phyloP scores from a whole-genome alignment of 2,797 vertebrate species.

The Sphenodon punctatus region DNA sequence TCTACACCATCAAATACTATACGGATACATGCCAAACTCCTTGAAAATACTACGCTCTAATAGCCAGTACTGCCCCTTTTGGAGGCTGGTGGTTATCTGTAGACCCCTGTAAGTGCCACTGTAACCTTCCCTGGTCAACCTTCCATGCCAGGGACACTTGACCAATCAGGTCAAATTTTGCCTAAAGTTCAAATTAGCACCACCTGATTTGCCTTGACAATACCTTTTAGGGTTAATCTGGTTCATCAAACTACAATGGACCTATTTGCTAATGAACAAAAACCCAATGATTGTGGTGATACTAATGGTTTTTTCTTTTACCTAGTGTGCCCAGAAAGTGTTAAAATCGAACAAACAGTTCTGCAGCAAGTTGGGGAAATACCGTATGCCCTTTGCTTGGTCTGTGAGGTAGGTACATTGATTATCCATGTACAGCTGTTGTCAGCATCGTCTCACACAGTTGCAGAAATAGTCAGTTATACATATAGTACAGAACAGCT shows the following conservation, averaged over 20 bases:
- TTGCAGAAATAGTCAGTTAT: too few species aligned
- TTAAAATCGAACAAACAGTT: constrained; percentile 96
- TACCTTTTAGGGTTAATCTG: not conserved
- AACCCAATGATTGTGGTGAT: not conserved
- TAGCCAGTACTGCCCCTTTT: not conserved
- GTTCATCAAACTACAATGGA: not conserved
- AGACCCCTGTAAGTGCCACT: not conserved
- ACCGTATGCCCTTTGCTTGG: constrained; percentile 98
- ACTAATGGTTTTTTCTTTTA: constrained; percentile 8
- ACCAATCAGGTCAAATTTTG: not conserved
- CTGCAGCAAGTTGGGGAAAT: constrained; percentile 94
- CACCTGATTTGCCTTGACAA: not conserved
- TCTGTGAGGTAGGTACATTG: constrained; percentile 86
- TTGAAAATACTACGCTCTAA: not conserved
- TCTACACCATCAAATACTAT: not conserved
- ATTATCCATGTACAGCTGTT: not conserved
- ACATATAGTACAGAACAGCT: too few species aligned
- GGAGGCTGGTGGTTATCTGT: too few species aligned
- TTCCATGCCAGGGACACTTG: not conserved
- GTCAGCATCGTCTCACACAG: not conserved
- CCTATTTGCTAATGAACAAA: not conserved
- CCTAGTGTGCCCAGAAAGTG: constrained; percentile 92
- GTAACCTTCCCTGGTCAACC: not conserved
- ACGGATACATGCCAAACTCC: too few species aligned
- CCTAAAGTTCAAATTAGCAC: not conserved